These are phyloP conservation scores for Xenus cinereus DNA, from an alignment of 2,113 vertebrate species.

Conservation along the genomic window DNA sequence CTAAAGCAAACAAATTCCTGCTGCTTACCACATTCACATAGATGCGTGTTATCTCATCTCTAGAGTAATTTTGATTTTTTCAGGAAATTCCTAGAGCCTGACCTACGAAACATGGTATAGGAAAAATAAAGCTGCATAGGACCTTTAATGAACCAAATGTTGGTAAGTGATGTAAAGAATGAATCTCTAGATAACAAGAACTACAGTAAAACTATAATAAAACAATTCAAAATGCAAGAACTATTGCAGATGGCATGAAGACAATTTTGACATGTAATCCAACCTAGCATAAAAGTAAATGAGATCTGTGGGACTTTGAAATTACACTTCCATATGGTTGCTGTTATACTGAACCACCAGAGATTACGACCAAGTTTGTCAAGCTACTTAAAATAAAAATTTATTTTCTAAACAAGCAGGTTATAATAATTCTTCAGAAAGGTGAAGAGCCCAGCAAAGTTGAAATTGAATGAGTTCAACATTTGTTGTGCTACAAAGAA, in stretches of 20 bases:
- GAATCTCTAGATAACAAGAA: neutral
- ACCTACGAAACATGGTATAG: neutral
- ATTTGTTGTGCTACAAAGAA: neutral
- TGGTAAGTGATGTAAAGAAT: neutral
- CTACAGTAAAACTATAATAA: conserved; percentile 16
- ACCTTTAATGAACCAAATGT: conserved; percentile 17
- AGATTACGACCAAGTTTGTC: conserved; percentile 45
- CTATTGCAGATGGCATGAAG: conserved; percentile 53
- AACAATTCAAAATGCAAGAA: conserved; percentile 16
- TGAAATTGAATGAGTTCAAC: neutral
- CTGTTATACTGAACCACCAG: conserved; percentile 48
- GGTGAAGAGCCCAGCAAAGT: neutral
- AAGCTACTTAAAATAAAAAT: conserved; percentile 64
- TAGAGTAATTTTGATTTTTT: neutral
- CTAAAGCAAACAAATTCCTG: neutral
- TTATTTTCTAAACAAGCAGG: conserved; percentile 33
- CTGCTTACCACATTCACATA: neutral
- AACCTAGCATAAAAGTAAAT: conserved; percentile 50
- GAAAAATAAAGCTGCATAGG: conserved; percentile 4
- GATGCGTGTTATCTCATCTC: neutral
- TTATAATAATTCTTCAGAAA: conserved; percentile 8
- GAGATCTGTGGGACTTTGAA: conserved; percentile 66
- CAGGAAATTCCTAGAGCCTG: neutral
- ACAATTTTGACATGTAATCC: conserved; percentile 65
- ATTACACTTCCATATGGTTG: conserved; percentile 68